A percentile compares a stretch with the other conserved stretches of the same genome.
phyloP scores from a whole-genome alignment of 2,113 vertebrate species.

The Rhabdornis inornatus region DNA sequence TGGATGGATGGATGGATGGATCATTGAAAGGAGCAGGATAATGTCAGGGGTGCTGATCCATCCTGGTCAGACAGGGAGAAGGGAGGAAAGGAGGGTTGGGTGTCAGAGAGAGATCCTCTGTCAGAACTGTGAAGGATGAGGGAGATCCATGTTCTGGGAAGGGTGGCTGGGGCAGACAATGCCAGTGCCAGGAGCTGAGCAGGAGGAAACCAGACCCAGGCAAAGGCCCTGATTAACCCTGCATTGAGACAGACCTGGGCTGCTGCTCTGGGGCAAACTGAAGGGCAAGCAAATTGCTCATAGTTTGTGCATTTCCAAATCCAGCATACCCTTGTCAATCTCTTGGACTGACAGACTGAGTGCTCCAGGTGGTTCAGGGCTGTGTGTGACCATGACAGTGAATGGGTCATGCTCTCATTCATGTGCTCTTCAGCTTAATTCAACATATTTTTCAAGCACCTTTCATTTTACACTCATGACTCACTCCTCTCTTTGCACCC shows the following conservation, averaged over 20 bases:
- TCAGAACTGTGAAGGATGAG: neutral
- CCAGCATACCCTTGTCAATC: slow-evolving; percentile 19
- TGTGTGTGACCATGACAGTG: neutral
- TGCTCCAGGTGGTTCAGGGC: neutral
- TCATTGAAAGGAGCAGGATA: neutral
- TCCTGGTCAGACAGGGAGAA: neutral
- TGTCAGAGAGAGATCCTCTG: neutral
- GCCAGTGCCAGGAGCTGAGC: slow-evolving; percentile 31
- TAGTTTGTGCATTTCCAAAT: neutral
- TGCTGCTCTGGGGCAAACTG: neutral
- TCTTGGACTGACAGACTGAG: neutral
- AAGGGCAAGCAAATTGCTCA: neutral
- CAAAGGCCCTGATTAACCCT: neutral
- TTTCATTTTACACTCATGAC: neutral
- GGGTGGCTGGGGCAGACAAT: neutral
- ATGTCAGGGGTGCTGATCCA: neutral
- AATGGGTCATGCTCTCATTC: neutral
- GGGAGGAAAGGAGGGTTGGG: neutral
- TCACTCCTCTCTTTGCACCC: neutral
- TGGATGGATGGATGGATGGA: neutral
- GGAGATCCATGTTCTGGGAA: neutral
- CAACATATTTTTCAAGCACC: neutral
- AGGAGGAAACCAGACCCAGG: neutral
- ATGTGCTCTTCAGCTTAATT: slow-evolving; percentile 15
- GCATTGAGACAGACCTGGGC: neutral